Evolutionary conservation across 1,140 invertebrate genomes (phyloP).

Genomic region (Bombus ignitus): DNA sequence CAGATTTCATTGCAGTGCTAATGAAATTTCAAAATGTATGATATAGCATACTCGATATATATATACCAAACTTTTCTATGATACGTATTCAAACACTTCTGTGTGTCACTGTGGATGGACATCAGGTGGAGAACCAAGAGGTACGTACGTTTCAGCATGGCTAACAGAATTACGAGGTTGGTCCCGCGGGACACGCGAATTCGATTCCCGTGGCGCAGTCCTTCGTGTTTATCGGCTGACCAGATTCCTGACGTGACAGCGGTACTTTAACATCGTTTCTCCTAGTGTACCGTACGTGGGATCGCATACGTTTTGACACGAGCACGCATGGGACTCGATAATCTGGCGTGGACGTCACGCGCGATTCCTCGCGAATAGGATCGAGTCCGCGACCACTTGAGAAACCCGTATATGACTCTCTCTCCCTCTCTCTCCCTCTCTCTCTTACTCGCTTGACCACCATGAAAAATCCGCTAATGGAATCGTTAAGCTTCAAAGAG

Average conservation of each 20-base stretch:
- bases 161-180: slow-evolving; percentile 53
- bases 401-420: not conserved
- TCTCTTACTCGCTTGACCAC: not conserved
- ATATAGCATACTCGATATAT: too few relatives aligned
- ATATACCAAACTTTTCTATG: too few relatives aligned
- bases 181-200: slow-evolving; percentile 52
- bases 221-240: slow-evolving; percentile 31
- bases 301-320: slow-evolving; percentile 59
- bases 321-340: slow-evolving; percentile 47
- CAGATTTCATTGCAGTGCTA: too few relatives aligned
- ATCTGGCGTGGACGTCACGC: slow-evolving; percentile 46
- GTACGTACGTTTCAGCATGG: not conserved
- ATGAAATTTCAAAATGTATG: too few relatives aligned
- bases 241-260: slow-evolving; percentile 42
- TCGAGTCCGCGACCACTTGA: too few relatives aligned
- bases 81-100: not conserved
- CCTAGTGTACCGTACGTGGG: not conserved
- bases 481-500: slow-evolving; percentile 23
- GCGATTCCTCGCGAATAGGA: slow-evolving; percentile 9
- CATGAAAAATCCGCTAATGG: slow-evolving; percentile 24
- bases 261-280: slow-evolving; percentile 43
- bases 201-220: slow-evolving; percentile 3
- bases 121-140: too few relatives aligned
- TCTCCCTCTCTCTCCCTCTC: too few relatives aligned
- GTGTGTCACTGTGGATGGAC: not conserved